phyloP scores from a whole-genome alignment of 2,113 vertebrate genomes.

The Brachypteracias leptosomus region DNA sequence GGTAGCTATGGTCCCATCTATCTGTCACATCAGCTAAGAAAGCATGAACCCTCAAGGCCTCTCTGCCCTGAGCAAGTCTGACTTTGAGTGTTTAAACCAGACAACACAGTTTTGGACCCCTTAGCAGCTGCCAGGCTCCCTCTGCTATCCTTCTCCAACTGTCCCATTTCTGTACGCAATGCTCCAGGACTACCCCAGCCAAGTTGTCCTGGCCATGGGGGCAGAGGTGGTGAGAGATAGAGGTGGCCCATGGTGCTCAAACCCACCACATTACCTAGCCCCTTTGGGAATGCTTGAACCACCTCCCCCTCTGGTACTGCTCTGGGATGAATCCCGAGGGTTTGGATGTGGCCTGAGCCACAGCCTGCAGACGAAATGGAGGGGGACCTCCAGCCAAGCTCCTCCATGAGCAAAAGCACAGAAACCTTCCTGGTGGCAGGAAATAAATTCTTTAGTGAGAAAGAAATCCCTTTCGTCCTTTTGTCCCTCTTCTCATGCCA shows the following conservation, averaged over 20 bases:
- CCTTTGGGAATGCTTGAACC: background rate
- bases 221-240: background rate
- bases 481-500: background rate
- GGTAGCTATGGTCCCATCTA: background rate
- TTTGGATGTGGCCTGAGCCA: background rate
- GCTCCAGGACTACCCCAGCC: background rate
- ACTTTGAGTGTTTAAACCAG: background rate
- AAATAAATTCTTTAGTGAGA: background rate
- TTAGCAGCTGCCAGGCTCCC: background rate
- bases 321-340: background rate
- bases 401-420: background rate
- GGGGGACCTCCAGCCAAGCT: background rate
- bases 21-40: background rate
- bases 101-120: background rate
- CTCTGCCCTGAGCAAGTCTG: background rate
- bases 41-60: background rate
- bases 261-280: background rate
- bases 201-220: background rate
- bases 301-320: background rate
- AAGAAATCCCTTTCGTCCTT: background rate
- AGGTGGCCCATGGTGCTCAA: background rate
- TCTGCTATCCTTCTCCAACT: rapidly evolving
- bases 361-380: background rate
- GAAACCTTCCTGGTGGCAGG: background rate
- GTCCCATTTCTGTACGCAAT: background rate